These are phyloP conservation scores for Scaptomyza reducta DNA, from an alignment of 2,888 invertebrate species.

Conservation along the genomic window DNA sequence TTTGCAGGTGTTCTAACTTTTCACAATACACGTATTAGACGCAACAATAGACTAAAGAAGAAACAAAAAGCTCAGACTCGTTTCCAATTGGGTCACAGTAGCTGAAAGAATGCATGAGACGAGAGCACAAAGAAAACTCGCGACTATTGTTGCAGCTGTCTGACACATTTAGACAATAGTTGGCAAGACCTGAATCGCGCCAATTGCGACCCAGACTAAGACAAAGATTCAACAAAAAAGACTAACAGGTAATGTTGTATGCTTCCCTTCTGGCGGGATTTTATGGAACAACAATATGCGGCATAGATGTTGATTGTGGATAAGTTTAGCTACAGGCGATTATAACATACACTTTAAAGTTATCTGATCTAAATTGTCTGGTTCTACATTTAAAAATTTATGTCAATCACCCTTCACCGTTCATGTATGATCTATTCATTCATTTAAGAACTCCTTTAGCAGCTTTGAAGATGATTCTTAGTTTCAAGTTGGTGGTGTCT, in stretches of 20 bases:
- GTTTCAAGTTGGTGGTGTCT: slow-evolving; percentile 39
- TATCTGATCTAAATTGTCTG: not conserved
- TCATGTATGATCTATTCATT: not conserved
- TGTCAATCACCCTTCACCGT: too few relatives aligned
- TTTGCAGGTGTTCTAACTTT: slow-evolving; percentile 10
- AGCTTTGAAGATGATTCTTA: not conserved
- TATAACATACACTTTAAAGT: not conserved
- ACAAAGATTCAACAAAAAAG: slow-evolving; percentile 47
- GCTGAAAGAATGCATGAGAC: slow-evolving; percentile 22
- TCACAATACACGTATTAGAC: slow-evolving; percentile 33
- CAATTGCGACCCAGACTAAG: slow-evolving; percentile 31
- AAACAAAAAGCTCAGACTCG: slow-evolving; percentile 33
- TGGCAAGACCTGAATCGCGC: slow-evolving; percentile 15
- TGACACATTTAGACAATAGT: slow-evolving; percentile 50
- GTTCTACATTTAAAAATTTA: not conserved
- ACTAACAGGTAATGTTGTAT: slow-evolving; percentile 43
- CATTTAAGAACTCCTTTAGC: not conserved
- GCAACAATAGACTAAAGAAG: slow-evolving; percentile 51
- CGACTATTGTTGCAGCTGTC: slow-evolving; percentile 57
- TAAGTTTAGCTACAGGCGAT: slow-evolving; percentile 27
- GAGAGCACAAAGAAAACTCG: slow-evolving; percentile 10
- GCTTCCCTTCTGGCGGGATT: slow-evolving; percentile 19
- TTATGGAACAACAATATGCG: slow-evolving; percentile 1
- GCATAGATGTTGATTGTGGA: slow-evolving; percentile 36
- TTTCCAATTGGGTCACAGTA: slow-evolving; percentile 55